Evolutionary conservation across 2,888 invertebrate genomes (phyloP), one percentile per base, ranked within the genome.

Genomic region (Exephanes ischioxanthus): DNA sequence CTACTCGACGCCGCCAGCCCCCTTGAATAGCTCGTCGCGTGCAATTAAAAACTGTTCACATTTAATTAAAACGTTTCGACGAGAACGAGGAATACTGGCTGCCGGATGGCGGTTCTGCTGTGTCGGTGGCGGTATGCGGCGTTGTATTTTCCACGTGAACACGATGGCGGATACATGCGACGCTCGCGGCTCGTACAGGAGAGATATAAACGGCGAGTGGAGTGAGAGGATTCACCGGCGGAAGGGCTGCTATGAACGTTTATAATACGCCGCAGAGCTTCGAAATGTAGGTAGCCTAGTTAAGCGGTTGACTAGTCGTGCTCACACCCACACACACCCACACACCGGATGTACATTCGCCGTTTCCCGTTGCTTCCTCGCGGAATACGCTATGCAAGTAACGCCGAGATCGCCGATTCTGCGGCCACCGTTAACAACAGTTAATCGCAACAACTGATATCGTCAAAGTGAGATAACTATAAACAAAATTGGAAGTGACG

Each of bases 1-100:
- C 85, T 83, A 87, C 88, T 88, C 88, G 84, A 73, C 80, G 83
- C 87, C 87, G 87, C 86, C 77, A 41, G 53, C 41, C 45, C 78
- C 68, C 70, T 48, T 70, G 41, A 33, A 81, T 68, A 67, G 61
- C 85, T 85, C 83, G 80, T 85, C 83, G 68, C 68, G 71, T 33
- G 88, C 89, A 90, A 91, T 92, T 90, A 90, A 92, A 92, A 92
- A 90, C 89, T 90, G 90, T 90, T 91, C 89, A 88, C 89, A 91
- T 90, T 91, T 91, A 90, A 92, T 92, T 91, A 90, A 90, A 92
- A 88, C 87, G 88, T 89, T 90, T 89, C 88, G 83, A 86, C 85
- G 84, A 80, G 85, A 87, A 89, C 89, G 70, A 66, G 66, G 41
- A 81, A 84, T 81, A 73, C 77, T 66, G 80, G 58, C 11, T 14